A percentile compares a stretch with the other conserved stretches of the same genome.
Evolutionary conservation across 2,888 invertebrate species (phyloP).

Genomic region (Papilio demoleus): DNA sequence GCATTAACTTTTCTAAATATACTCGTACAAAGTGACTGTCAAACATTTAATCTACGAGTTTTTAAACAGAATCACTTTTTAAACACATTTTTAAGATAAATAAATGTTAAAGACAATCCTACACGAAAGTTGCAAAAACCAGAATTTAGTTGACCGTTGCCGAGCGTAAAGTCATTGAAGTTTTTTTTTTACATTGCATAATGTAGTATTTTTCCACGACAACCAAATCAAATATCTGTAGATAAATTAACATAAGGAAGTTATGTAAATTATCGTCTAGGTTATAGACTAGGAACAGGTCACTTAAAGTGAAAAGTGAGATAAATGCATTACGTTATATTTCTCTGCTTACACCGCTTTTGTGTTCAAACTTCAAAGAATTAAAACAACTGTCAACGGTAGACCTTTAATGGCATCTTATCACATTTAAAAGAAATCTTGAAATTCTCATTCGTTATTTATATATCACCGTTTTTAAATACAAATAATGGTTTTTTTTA

Average conservation of each 20-base stretch:
- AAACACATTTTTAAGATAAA: no score
- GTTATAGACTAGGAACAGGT: background rate
- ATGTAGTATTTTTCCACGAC: background rate
- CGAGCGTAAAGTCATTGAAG: background rate
- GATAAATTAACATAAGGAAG: background rate
- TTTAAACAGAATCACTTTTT: no score
- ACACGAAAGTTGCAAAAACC: background rate
- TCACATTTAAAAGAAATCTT: background rate
- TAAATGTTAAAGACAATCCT: background rate
- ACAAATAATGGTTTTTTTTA: no score
- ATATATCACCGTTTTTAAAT: no score
- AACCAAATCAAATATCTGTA: slow-evolving; percentile 6
- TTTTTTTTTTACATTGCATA: slow-evolving; percentile 13
- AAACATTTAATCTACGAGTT: no score
- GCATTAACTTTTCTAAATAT: no score
- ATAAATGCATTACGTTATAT: background rate
- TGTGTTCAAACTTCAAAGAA: background rate
- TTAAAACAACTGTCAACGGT: background rate
- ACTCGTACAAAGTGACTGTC: no score
- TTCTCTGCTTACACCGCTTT: background rate
- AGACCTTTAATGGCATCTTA: no score
- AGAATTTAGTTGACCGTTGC: background rate
- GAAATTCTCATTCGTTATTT: no score
- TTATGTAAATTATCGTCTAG: slow-evolving; percentile 3
- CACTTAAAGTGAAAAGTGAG: background rate